Evolutionary conservation across 2,797 vertebrate species (phyloP).

Genomic region (Garrulus glandarius): DNA sequence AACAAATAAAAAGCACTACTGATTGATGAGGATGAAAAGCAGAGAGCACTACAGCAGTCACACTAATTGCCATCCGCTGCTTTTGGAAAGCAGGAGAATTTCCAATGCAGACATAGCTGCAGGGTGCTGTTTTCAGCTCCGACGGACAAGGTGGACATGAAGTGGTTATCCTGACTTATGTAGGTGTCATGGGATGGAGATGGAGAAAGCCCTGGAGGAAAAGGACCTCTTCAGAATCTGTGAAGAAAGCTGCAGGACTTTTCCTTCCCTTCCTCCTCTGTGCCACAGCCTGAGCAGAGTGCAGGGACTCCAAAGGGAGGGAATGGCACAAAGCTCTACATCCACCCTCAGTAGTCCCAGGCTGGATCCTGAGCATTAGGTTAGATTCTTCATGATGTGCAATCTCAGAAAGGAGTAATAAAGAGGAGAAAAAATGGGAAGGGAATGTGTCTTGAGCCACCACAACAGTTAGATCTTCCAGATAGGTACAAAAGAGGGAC

Average conservation of each 20-base stretch:
- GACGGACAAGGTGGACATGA: not conserved
- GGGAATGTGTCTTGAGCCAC: not conserved
- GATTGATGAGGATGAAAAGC: slow-evolving; percentile 16
- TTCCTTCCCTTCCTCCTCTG: not conserved
- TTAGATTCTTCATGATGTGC: not conserved
- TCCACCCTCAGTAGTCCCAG: not conserved
- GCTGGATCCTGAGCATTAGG: not conserved
- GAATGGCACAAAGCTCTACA: not conserved
- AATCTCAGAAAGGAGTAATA: not conserved
- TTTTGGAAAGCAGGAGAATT: not conserved
- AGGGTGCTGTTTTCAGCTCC: not conserved
- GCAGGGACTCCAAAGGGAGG: not conserved
- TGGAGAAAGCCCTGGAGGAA: not conserved
- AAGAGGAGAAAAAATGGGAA: not conserved
- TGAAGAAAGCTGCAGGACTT: not conserved
- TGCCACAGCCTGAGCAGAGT: not conserved
- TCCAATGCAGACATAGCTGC: not conserved
- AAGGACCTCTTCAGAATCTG: not conserved
- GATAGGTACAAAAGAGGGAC: not conserved
- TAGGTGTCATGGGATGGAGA: not conserved
- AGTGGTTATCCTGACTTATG: not conserved
- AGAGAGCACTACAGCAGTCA: not conserved
- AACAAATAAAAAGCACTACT: not conserved
- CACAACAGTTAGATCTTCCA: not conserved
- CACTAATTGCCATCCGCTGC: not conserved